Evolutionary conservation across 2,113 vertebrate species (phyloP), one percentile per base, ranked within the genome.

Genomic region (Elephantulus edwardii): DNA sequence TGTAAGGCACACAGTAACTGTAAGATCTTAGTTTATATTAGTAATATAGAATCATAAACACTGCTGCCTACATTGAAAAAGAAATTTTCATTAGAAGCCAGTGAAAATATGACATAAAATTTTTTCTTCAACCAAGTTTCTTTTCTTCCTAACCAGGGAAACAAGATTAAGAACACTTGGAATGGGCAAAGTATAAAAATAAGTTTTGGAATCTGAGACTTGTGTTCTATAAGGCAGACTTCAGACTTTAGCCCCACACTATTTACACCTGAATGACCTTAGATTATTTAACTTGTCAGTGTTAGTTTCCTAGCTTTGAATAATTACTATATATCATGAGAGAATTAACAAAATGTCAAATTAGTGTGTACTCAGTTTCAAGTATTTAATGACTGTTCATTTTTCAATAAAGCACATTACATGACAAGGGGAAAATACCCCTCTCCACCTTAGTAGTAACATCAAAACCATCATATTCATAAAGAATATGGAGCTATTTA

Each of bases 221-320:
- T 85, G 26, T 70, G 56, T 75, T 74, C 44, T 58, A 85, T 28
- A 92, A 79, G 26, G 7, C 50, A 95, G 79, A 92, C 89, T 94
- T 96, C 93, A 96, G 91, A 95, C 89, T 96, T 94, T 92, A 93
- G 80, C 86, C 28, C 33, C 71, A 92, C 40, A 75, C 64, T 92
- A 94, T 94, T 94, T 93, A 91, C 77, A 91, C 46, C 64, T 68
- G 81, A 86, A 81, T 92, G 90, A 93, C 90, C 81, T 94, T 75
- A 93, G 58, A 90, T 71, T n/a, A 93, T 62, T 42, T 74, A 84
- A 91, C 48, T 92, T 87, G 71, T 82, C 62, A 35, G 52, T 52
- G 81, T 71, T 54, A 38, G 19, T 87, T 88, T 28, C 35, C 68
- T 89, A 52, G n/a, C 71, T 96, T 40, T 91, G 50, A 95, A 88